A percentile compares a stretch with the other conserved stretches of the same genome.
These are phyloP conservation scores for Drosophila sordidula DNA, from an alignment of 2,888 invertebrate genomes.

Conservation along the genomic window DNA sequence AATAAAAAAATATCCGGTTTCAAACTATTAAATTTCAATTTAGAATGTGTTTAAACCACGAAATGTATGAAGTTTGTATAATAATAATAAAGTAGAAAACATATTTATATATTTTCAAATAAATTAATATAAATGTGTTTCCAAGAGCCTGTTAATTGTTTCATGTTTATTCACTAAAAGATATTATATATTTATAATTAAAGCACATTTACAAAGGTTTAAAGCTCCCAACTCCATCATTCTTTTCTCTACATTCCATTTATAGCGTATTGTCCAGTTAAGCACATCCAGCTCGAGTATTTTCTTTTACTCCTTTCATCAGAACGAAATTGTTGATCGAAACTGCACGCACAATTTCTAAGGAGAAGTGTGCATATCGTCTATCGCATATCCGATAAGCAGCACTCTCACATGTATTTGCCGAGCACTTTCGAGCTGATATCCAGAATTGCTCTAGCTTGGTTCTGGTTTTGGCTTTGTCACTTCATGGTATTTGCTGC, in stretches of 20 bases:
- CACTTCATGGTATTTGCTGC: slow-evolving; percentile 13
- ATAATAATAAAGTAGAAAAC: too few relatives aligned
- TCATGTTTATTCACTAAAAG: too few relatives aligned
- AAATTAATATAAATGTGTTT: too few relatives aligned
- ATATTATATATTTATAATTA: too few relatives aligned
- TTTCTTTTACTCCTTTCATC: slow-evolving; percentile 13
- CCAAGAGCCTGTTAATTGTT: too few relatives aligned
- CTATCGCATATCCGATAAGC: slow-evolving; percentile 47
- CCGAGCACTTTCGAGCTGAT: slow-evolving; percentile 48
- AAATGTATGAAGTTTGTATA: too few relatives aligned
- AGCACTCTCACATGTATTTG: slow-evolving; percentile 54
- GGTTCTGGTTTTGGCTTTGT: slow-evolving; percentile 31
- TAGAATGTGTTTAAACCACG: too few relatives aligned
- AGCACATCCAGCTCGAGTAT: not conserved
- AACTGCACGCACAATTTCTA: slow-evolving; percentile 12
- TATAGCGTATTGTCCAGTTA: slow-evolving; percentile 3
- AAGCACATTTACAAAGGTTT: too few relatives aligned
- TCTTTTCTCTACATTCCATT: not conserved
- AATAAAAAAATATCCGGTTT: too few relatives aligned
- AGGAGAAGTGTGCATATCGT: slow-evolving; percentile 46
- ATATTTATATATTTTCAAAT: too few relatives aligned
- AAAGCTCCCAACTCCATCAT: too few relatives aligned
- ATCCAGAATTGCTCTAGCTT: slow-evolving; percentile 17
- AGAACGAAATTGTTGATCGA: slow-evolving; percentile 12
- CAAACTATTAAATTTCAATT: too few relatives aligned